Base-by-base conservation (phyloP, 2,888 invertebrate species). In the Lasius platythorax region DNA sequence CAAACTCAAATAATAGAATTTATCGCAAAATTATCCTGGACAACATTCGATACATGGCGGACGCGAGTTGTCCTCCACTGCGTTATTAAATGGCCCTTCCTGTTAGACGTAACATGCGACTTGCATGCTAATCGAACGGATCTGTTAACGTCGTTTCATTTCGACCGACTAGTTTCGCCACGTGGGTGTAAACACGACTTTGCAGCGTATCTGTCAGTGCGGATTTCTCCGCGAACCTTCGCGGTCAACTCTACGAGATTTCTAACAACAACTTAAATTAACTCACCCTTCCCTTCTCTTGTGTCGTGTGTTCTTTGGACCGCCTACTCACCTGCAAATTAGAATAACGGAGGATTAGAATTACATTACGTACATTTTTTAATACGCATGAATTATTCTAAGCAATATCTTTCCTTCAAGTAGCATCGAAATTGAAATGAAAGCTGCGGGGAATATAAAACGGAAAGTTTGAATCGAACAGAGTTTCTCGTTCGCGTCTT, bases 311-410 rank as follows among this genome's bases (percentile, higher is more conserved):
- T 87, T 93, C 91, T 92, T 92, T 92, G 81, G 93, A 90, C 84
- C 91, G 91, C 91, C 93, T 92, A 94, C 94, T 94, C 93, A 94
- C 94, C 94, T 94, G 92, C 37, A 94, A 94, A 88, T 92, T 78
- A 87, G 86, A 90, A 87, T 40, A 79, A 46, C 37, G 12, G 15
- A n/a, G 40, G 6, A 58, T 78, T 78, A 79, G 72, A 70, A 37
- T 23, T 3, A 18, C 8, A 12, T 18, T 40, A 67, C 3, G 9
- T 46, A 28, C 1, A 40, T 12, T 64, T 46, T 46, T n/a, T 9
- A 46, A 63, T 11, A 9, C 1, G 15, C 43, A 30, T 28, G 6
- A 6, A 4, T n/a, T 63, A 46, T 46, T 46, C 1, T 75, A 46
- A 64, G 8, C 40, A 33, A 23, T 37, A 5, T 23, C 28, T 28